Percentiles rank a stretch among this genome's conserved stretches.
Evolutionary conservation across 2,888 invertebrate genomes (phyloP).

Genomic region (Apodemia hepburni): DNA sequence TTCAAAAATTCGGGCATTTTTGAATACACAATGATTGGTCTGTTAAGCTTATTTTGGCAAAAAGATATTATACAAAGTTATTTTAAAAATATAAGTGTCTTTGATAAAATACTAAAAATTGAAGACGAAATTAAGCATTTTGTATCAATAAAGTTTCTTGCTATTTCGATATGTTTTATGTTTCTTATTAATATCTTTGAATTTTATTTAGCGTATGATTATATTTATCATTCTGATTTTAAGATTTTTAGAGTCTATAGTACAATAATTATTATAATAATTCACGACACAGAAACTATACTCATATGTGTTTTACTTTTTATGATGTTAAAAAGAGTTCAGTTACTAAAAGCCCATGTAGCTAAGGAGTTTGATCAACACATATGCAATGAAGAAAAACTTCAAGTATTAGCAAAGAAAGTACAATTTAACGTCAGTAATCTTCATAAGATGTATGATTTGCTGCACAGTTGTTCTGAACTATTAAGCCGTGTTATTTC

Average conservation of each 20-base stretch:
- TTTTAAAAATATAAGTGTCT: neutral
- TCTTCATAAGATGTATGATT: conserved; percentile 19
- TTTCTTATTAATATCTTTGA: neutral
- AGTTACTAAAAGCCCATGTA: neutral
- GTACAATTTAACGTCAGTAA: conserved; percentile 18
- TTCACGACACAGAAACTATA: no score
- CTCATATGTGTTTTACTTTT: no score
- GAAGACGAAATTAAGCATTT: neutral
- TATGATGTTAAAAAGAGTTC: no score
- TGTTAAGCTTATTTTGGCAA: neutral
- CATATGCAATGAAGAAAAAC: neutral
- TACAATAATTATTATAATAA: no score
- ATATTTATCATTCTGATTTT: no score
- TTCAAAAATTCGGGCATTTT: neutral
- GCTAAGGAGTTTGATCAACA: neutral
- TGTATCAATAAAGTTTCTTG: neutral
- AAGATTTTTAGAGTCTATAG: no score
- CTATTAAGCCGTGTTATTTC: conserved; percentile 11
- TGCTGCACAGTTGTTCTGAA: conserved; percentile 18
- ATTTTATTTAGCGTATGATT: neutral
- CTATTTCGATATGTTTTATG: neutral
- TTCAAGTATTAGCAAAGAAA: neutral
- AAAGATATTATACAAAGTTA: neutral
- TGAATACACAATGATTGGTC: neutral
- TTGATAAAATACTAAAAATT: neutral